These are phyloP conservation scores for Agelas oroides DNA, from an alignment of 37 sponge, comb jelly and placozoan species.

Conservation along the genomic window DNA sequence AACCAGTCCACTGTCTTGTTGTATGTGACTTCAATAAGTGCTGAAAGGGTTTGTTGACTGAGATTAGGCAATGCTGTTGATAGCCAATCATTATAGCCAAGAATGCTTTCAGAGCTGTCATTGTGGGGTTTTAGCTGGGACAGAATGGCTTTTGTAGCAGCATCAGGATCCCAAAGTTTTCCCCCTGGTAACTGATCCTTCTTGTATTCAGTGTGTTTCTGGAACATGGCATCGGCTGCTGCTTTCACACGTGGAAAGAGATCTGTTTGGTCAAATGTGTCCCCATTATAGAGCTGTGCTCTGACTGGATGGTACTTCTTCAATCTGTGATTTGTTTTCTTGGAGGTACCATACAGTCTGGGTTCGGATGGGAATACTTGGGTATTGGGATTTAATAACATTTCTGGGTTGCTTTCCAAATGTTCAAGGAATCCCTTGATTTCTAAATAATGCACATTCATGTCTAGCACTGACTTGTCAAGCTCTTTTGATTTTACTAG, in stretches of 20 bases:
- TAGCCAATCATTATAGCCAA: conserved; percentile 24
- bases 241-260: conserved; percentile 24
- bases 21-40: not conserved
- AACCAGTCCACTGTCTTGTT: conserved; percentile 28
- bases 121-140: conserved; percentile 33
- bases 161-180: conserved; percentile 41
- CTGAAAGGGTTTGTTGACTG: conserved; percentile 8
- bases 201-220: conserved; percentile 20
- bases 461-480: conserved; percentile 36
- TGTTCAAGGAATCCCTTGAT: conserved; percentile 28
- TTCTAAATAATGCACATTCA: conserved; percentile 54
- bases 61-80: conserved; percentile 16
- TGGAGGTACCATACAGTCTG: conserved; percentile 22
- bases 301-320: not conserved
- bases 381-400: not conserved
- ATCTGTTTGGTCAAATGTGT: not conserved
- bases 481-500: conserved; percentile 32
- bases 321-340: conserved; percentile 16
- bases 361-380: conserved; percentile 53
- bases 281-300: conserved; percentile 1
- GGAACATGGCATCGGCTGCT: conserved; percentile 19
- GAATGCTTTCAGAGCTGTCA: conserved; percentile 40
- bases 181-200: conserved; percentile 43
- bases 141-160: conserved; percentile 1
- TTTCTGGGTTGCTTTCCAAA: not conserved